phyloP scores from a whole-genome alignment of 2,888 invertebrate species.

The Caenorhabditis sp. region DNA sequence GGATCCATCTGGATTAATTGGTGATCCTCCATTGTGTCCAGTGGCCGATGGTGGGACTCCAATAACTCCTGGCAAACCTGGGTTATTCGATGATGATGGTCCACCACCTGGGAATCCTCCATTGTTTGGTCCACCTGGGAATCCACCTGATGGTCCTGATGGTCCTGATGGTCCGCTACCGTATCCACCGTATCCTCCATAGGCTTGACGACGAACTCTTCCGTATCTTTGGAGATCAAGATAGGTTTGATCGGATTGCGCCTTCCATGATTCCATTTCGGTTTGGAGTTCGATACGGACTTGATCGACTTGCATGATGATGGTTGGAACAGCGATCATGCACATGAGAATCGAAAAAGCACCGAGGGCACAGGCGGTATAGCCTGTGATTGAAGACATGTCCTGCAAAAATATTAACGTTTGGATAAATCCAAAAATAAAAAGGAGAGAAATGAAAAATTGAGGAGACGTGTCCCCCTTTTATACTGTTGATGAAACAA shows the following conservation, averaged over 20 bases:
- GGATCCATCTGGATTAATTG: conserved; percentile 44
- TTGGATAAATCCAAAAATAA: neutral
- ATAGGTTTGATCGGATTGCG: conserved; percentile 44
- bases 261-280: conserved; percentile 59
- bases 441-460: neutral
- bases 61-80: conserved; percentile 38
- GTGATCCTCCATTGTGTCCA: conserved; percentile 41
- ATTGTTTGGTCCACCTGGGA: conserved; percentile 31
- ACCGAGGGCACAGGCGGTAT: conserved; percentile 47
- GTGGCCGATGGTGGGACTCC: conserved; percentile 41
- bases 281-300: conserved; percentile 53
- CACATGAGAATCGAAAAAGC: conserved; percentile 42
- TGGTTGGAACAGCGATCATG: conserved; percentile 46
- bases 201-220: conserved; percentile 48
- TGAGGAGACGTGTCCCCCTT: neutral
- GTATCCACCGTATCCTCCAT: conserved; percentile 54
- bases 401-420: neutral
- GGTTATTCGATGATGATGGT: conserved; percentile 20
- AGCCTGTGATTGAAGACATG: conserved; percentile 36
- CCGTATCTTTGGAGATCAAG: conserved; percentile 47
- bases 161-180: conserved; percentile 27
- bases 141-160: conserved; percentile 26
- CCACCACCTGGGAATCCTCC: conserved; percentile 30
- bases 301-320: conserved; percentile 49
- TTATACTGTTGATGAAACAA: neutral